Evolutionary conservation across 2,888 invertebrate genomes (phyloP).

Genomic region (Hypolimnas misippus): DNA sequence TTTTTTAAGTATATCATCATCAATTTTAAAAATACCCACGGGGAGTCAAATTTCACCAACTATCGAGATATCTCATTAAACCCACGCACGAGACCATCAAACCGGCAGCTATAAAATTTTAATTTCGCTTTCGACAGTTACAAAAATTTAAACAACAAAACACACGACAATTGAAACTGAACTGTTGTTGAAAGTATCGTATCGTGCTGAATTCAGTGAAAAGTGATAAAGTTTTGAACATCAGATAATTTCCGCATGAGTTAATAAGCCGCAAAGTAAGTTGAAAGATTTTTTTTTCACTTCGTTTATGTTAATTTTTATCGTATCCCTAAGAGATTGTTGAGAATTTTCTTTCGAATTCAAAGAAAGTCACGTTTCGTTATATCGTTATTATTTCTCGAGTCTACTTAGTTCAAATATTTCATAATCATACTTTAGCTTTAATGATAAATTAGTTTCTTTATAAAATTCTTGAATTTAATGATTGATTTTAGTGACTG

Average conservation of each 20-base stretch:
- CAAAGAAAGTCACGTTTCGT: constrained; percentile 18
- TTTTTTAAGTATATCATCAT: constrained; percentile 20
- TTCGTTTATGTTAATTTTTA: constrained; percentile 25
- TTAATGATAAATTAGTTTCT: background rate
- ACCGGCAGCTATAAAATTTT: constrained; percentile 34
- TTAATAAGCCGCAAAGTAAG: constrained; percentile 34
- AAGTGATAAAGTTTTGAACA: constrained; percentile 36
- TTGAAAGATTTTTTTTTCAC: constrained; percentile 27
- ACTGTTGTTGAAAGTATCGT: background rate
- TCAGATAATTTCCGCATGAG: constrained; percentile 19
- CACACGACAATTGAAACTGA: background rate
- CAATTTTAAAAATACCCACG: constrained; percentile 25
- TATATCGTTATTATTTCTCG: background rate
- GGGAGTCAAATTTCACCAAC: constrained; percentile 28
- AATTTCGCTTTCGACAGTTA: constrained; percentile 35
- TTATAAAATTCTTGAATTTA: background rate
- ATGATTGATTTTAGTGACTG: too few relatives aligned
- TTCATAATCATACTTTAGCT: background rate
- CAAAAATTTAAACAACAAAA: too few relatives aligned
- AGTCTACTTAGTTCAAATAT: background rate
- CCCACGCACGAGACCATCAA: constrained; percentile 40
- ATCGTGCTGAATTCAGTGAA: constrained; percentile 28
- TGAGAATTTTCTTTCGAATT: constrained; percentile 16
- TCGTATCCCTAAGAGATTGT: constrained; percentile 23
- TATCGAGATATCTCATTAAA: constrained; percentile 38